Evolutionary conservation across 2,888 invertebrate genomes (phyloP).

Genomic region (Zygaena filipendulae): DNA sequence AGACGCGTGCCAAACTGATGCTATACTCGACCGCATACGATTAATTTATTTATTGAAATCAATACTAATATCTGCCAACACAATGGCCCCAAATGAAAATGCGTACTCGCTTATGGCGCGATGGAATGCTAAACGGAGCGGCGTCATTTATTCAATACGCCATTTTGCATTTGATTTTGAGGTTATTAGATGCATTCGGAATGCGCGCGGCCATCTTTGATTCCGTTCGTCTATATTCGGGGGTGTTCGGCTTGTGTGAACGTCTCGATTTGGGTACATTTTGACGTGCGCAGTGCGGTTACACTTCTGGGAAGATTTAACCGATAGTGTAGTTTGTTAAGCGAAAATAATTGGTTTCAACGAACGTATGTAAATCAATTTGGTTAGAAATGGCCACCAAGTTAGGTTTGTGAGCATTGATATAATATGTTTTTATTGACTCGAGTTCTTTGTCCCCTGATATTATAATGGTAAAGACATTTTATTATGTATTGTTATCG

Average conservation of each 20-base stretch:
- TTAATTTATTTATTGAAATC: constrained; percentile 70
- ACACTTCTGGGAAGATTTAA: constrained; percentile 46
- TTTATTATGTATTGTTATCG: too few species aligned
- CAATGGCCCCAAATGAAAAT: constrained; percentile 67
- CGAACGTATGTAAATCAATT: too few species aligned
- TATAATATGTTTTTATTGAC: too few species aligned
- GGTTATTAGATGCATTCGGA: constrained; percentile 68
- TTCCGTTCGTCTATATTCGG: constrained; percentile 48
- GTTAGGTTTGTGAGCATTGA: too few species aligned
- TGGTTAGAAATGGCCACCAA: too few species aligned
- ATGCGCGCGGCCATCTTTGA: constrained; percentile 59
- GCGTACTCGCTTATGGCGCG: constrained; percentile 61
- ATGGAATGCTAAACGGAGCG: constrained; percentile 63
- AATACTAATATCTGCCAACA: constrained; percentile 65
- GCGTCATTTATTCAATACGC: constrained; percentile 62
- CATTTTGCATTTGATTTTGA: constrained; percentile 67
- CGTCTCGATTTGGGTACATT: constrained; percentile 37
- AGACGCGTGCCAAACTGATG: constrained; percentile 62
- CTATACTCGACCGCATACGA: constrained; percentile 57
- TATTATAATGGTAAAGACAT: too few species aligned
- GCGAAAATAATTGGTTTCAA: too few species aligned
- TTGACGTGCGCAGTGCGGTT: constrained; percentile 48
- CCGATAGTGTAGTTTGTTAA: too few species aligned
- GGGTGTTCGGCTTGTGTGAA: constrained; percentile 35
- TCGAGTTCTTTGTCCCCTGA: too few species aligned